Conservation (phyloP, 2,797 vertebrate genomes). For the Mormyrus proboscirostris region DNA sequence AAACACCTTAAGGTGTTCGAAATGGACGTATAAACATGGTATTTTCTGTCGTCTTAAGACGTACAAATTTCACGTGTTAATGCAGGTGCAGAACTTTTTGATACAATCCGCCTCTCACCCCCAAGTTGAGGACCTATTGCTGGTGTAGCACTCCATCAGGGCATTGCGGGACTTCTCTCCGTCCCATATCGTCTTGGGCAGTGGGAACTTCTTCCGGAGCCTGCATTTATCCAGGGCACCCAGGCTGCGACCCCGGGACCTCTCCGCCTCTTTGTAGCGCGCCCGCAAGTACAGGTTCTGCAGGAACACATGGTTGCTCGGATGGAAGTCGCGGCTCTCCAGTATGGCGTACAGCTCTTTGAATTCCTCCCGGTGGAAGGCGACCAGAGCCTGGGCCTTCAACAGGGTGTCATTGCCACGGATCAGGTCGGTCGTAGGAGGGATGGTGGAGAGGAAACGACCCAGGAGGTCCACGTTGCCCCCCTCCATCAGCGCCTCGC, state of each 20-base stretch:
- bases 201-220: slow-evolving; percentile 80
- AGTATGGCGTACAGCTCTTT: slow-evolving; percentile 77
- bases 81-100: slow-evolving; percentile 57
- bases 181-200: slow-evolving; percentile 88
- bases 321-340: slow-evolving; percentile 78
- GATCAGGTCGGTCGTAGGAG: slow-evolving; percentile 76
- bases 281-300: slow-evolving; percentile 87
- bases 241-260: slow-evolving; percentile 77
- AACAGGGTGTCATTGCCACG: slow-evolving; percentile 82
- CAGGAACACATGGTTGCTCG: slow-evolving; percentile 82
- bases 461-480: slow-evolving; percentile 84
- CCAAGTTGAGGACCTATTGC: slow-evolving; percentile 79
- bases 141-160: slow-evolving; percentile 77
- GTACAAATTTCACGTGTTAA: not conserved
- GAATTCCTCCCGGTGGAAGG: slow-evolving; percentile 80
- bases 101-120: slow-evolving; percentile 83
- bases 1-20: not conserved
- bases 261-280: slow-evolving; percentile 86
- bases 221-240: slow-evolving; percentile 89
- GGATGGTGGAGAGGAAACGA: slow-evolving; percentile 83
- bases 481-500: slow-evolving; percentile 84
- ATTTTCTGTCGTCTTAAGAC: not conserved
- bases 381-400: slow-evolving; percentile 81
- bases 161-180: slow-evolving; percentile 80
- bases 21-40: not conserved